A percentile compares a stretch with the other conserved stretches of the same genome.
phyloP scores from a whole-genome alignment of 2,113 vertebrate species.

The Tragulus kanchil region DNA sequence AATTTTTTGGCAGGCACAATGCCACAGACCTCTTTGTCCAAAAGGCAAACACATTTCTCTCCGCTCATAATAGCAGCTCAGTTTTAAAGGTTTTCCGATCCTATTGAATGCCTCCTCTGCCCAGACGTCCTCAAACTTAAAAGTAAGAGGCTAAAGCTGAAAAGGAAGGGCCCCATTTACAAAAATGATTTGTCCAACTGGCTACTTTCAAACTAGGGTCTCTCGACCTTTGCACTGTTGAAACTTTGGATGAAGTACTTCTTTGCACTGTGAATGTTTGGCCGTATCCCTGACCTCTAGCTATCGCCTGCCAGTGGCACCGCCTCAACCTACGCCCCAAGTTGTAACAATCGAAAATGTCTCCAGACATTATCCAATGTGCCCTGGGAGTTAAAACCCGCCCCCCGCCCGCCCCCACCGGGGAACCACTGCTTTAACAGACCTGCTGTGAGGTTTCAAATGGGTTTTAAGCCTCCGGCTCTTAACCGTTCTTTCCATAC shows the following conservation, averaged over 20 bases:
- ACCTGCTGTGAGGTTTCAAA: background rate
- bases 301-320: background rate
- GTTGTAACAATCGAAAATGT: background rate
- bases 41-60: constrained; percentile 46
- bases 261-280: background rate
- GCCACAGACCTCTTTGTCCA: constrained; percentile 51
- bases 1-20: constrained; percentile 54
- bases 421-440: background rate
- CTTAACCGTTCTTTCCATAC: background rate
- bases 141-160: background rate
- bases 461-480: background rate
- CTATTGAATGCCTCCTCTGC: background rate
- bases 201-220: background rate
- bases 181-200: background rate
- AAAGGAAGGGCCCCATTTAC: background rate
- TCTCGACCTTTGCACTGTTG: background rate
- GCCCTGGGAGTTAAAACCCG: background rate
- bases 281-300: background rate
- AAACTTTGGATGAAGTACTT: background rate
- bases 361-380: background rate
- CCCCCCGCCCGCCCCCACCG: too few species aligned
- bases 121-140: constrained; percentile 16
- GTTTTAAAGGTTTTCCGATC: constrained; percentile 48
- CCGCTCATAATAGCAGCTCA: constrained; percentile 53
- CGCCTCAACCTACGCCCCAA: background rate